phyloP scores from a whole-genome alignment of 2,113 vertebrate species.

The Rhinopomastus cyanomelas region DNA sequence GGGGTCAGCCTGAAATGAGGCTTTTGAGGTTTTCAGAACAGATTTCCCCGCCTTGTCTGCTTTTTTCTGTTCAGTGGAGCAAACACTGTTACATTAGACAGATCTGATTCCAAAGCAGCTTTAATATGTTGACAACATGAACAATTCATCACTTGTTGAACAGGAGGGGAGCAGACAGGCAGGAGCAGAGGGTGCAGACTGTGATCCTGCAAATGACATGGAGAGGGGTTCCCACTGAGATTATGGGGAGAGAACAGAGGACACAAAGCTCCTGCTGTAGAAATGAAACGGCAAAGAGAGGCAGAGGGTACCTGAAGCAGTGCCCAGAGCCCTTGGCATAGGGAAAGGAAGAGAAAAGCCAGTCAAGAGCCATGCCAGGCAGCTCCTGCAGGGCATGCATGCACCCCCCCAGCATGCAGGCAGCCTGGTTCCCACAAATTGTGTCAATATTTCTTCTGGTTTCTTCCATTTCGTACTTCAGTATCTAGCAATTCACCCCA shows the following conservation, averaged over 20 bases:
- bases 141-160: neutral
- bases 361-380: neutral
- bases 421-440: neutral
- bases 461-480: neutral
- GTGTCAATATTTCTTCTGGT: neutral
- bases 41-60: neutral
- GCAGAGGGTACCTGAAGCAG: neutral
- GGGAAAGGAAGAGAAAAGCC: neutral
- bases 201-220: neutral
- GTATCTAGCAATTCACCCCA: neutral
- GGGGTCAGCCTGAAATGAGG: neutral
- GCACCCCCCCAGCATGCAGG: neutral
- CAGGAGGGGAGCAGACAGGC: neutral
- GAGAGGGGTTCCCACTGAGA: neutral
- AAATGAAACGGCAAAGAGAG: neutral
- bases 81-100: neutral
- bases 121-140: neutral
- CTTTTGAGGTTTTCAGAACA: neutral
- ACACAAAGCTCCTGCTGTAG: neutral
- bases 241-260: neutral
- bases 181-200: neutral
- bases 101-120: neutral
- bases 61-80: neutral
- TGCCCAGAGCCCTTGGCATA: accelerated
- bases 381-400: neutral